phyloP scores from a whole-genome alignment of 1,140 invertebrate genomes.

The Druon quercuslanigerum region DNA sequence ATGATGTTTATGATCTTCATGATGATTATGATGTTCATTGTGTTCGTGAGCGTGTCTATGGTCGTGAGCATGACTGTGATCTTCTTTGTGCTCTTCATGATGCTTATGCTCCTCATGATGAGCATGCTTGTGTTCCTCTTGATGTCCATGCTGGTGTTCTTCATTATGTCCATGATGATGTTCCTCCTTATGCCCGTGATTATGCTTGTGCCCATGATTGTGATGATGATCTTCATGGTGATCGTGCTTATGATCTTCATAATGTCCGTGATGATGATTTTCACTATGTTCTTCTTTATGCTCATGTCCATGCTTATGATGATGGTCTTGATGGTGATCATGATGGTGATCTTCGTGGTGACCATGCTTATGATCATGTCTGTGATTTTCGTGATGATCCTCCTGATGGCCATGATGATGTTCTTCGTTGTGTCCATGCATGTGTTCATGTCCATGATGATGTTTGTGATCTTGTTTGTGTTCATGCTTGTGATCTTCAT shows the following conservation, averaged over 20 bases:
- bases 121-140: not conserved
- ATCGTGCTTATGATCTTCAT: not conserved
- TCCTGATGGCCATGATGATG: not conserved
- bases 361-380: not conserved
- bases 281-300: not conserved
- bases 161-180: not conserved
- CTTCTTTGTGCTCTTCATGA: not conserved
- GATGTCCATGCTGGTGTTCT: not conserved
- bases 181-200: not conserved
- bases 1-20: not conserved
- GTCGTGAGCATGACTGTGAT: not conserved
- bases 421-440: not conserved
- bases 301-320: not conserved
- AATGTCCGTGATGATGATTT: not conserved
- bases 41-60: not conserved
- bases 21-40: not conserved
- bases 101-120: not conserved
- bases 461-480: not conserved
- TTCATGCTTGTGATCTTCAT: not conserved
- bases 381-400: not conserved
- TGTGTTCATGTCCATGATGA: constrained; percentile 10
- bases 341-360: not conserved
- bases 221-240: constrained; percentile 7
- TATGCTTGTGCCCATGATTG: not conserved
- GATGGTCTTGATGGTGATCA: not conserved